These are phyloP conservation scores for Sciurus niger DNA, from an alignment of 2,113 vertebrate species.

Conservation along the genomic window DNA sequence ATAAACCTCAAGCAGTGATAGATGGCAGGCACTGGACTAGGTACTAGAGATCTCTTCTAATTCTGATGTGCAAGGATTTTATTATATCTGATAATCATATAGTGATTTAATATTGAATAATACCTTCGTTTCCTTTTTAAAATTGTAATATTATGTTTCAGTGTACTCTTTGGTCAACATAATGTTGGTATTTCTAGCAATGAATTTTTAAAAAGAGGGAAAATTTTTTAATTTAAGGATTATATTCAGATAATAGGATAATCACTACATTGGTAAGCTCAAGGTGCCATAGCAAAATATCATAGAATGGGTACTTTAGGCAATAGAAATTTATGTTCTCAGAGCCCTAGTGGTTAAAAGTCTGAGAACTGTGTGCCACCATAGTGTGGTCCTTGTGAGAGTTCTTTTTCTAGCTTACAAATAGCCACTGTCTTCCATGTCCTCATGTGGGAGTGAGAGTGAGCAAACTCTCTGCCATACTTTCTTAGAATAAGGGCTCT, in stretches of 20 bases:
- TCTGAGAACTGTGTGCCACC: not conserved
- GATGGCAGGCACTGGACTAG: not conserved
- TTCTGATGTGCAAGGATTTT: not conserved
- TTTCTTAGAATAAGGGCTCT: not conserved
- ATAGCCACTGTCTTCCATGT: not conserved
- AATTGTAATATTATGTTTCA: not conserved
- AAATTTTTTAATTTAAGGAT: constrained; percentile 2
- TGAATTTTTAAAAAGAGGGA: not conserved
- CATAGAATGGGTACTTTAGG: not conserved
- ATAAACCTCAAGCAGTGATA: not conserved
- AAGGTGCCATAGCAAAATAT: not conserved
- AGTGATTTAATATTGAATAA: constrained; percentile 1
- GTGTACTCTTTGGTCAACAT: not conserved
- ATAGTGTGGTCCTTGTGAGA: not conserved
- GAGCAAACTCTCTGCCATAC: not conserved
- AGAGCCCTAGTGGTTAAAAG: not conserved
- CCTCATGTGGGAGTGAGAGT: not conserved
- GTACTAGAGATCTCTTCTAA: not conserved
- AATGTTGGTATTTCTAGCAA: not conserved
- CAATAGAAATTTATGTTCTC: not conserved
- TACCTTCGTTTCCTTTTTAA: not conserved
- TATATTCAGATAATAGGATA: not conserved
- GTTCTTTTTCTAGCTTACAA: not conserved
- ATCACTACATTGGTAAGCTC: not conserved
- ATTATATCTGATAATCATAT: not conserved